phyloP scores from a whole-genome alignment of 2,113 vertebrate genomes.

The Prionailurus viverrinus region DNA sequence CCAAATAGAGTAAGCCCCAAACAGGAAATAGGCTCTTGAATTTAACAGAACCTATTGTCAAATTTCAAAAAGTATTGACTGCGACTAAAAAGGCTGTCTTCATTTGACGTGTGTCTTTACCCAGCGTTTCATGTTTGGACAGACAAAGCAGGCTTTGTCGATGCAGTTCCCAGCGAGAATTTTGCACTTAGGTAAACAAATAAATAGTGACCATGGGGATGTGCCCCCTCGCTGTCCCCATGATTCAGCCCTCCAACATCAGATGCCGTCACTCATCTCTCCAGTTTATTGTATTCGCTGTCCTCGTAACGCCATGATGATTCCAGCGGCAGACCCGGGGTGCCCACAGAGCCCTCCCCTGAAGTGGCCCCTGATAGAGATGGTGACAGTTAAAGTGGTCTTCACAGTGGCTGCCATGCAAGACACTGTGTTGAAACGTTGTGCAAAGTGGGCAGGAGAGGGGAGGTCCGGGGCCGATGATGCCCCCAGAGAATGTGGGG shows the following conservation, averaged over 20 bases:
- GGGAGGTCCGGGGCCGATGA: not conserved
- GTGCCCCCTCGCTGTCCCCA: not conserved
- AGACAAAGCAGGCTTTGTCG: conserved; percentile 13
- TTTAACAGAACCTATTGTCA: conserved; percentile 16
- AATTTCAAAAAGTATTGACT: conserved; percentile 50
- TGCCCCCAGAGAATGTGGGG: not conserved
- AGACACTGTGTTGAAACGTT: not conserved
- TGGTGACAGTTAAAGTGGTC: not conserved
- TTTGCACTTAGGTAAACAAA: conserved; percentile 51
- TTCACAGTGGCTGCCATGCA: not conserved
- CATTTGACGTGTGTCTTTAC: conserved; percentile 65
- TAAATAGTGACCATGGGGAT: not conserved
- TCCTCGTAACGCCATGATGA: not conserved
- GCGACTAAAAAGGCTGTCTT: conserved; percentile 65
- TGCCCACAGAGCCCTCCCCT: not conserved
- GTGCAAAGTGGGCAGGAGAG: not conserved
- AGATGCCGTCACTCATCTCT: not conserved
- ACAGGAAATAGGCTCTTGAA: not conserved
- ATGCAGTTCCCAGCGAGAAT: not conserved
- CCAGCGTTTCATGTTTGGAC: conserved; percentile 44
- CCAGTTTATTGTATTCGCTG: fast-evolving
- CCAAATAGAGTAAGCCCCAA: not conserved
- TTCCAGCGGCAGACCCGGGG: not conserved
- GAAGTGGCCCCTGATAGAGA: not conserved
- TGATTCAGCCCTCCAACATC: not conserved